Conservation (phyloP, 2,888 invertebrate genomes). For the Agrochola litura region DNA sequence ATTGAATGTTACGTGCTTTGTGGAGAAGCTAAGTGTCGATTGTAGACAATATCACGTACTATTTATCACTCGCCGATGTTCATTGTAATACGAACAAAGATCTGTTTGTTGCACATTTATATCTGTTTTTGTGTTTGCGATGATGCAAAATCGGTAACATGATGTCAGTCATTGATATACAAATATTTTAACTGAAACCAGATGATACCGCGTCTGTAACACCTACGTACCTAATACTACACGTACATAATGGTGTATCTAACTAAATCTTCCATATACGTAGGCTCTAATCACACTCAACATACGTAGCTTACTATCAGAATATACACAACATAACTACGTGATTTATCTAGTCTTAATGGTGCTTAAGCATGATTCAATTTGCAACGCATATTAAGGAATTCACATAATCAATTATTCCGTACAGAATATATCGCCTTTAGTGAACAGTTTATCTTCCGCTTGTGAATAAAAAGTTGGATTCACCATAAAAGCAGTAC, state of each 20-base stretch:
- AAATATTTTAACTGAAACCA: constrained; percentile 40
- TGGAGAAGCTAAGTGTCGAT: constrained; percentile 56
- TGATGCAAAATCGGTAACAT: constrained; percentile 56
- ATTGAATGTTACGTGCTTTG: constrained; percentile 60
- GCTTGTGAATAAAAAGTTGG: constrained; percentile 46
- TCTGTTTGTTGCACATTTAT: constrained; percentile 57
- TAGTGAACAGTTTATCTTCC: constrained; percentile 41
- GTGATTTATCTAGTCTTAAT: constrained; percentile 58
- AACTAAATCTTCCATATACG: constrained; percentile 41
- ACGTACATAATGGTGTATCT: constrained; percentile 28
- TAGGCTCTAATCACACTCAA: constrained; percentile 29
- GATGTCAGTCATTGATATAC: constrained; percentile 54
- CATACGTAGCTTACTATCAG: constrained; percentile 39
- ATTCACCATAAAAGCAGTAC: constrained; percentile 57
- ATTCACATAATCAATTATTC: constrained; percentile 54
- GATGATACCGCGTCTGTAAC: constrained; percentile 16
- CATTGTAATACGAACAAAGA: constrained; percentile 67
- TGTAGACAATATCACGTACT: constrained; percentile 65
- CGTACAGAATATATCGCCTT: constrained; percentile 39
- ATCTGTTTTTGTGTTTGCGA: constrained; percentile 56
- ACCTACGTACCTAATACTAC: constrained; percentile 4
- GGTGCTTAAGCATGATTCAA: constrained; percentile 43
- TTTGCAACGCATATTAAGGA: constrained; percentile 47
- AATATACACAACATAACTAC: constrained; percentile 47
- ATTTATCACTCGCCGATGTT: constrained; percentile 59